A percentile compares a stretch with the other conserved stretches of the same genome.
These are phyloP conservation scores for Magallana gigas DNA, from an alignment of 1,140 invertebrate genomes.

Conservation along the genomic window DNA sequence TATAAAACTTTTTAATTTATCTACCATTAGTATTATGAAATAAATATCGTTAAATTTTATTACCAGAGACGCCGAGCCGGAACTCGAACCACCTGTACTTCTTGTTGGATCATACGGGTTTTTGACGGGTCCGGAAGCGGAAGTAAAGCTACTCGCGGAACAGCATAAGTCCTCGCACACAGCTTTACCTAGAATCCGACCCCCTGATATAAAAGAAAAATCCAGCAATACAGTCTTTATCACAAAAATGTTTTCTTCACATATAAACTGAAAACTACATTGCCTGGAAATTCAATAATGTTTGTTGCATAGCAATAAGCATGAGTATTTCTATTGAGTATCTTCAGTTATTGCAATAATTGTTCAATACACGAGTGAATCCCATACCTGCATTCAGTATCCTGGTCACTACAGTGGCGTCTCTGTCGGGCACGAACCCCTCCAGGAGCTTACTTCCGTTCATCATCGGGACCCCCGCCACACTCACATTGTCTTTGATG, in stretches of 20 bases:
- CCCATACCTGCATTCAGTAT: slow-evolving; percentile 71
- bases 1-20: too few species aligned
- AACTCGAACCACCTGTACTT: slow-evolving; percentile 66
- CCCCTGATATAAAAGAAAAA: slow-evolving; percentile 55
- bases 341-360: too few species aligned
- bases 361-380: too few species aligned
- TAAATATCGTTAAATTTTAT: too few species aligned
- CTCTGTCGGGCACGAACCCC: slow-evolving; percentile 71
- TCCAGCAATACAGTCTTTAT: too few species aligned
- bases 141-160: slow-evolving; percentile 67
- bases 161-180: slow-evolving; percentile 70
- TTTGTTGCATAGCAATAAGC: too few species aligned
- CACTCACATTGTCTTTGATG: slow-evolving; percentile 73
- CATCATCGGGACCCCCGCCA: slow-evolving; percentile 75
- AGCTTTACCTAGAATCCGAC: slow-evolving; percentile 67
- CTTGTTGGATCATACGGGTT: slow-evolving; percentile 61
- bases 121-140: slow-evolving; percentile 62
- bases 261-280: too few species aligned
- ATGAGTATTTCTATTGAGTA: too few species aligned
- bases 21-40: too few species aligned
- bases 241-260: too few species aligned
- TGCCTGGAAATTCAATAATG: too few species aligned
- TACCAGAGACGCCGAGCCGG: slow-evolving; percentile 47
- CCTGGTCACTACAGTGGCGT: slow-evolving; percentile 71
- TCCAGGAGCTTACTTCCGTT: slow-evolving; percentile 69